Conservation (phyloP, 2,797 vertebrate species). For the Malacoraja senta region DNA sequence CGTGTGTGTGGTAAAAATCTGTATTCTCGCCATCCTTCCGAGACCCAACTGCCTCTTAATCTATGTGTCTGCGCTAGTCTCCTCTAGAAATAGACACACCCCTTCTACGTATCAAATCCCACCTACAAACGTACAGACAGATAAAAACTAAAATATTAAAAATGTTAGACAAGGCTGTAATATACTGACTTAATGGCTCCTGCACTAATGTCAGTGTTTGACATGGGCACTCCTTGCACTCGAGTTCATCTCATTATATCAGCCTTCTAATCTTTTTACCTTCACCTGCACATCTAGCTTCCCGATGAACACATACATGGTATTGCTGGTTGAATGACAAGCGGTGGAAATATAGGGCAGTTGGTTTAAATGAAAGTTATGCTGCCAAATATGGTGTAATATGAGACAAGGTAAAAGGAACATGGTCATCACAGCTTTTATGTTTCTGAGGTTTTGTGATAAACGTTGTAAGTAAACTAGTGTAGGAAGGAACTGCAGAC, state of each 20-base stretch:
- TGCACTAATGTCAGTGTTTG: too few relatives aligned
- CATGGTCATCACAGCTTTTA: neutral
- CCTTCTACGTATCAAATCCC: too few relatives aligned
- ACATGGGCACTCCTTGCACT: neutral
- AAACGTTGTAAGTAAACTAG: neutral
- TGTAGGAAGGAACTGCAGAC: too few relatives aligned
- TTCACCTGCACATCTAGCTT: neutral
- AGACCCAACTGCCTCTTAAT: too few relatives aligned
- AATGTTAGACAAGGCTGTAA: too few relatives aligned
- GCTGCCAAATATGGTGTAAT: constrained; percentile 1
- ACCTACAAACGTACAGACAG: too few relatives aligned
- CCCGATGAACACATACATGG: neutral
- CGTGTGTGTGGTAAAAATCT: too few relatives aligned
- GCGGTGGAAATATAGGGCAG: neutral
- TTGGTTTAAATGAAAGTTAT: neutral
- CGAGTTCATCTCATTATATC: neutral
- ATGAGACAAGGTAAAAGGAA: neutral
- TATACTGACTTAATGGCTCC: too few relatives aligned
- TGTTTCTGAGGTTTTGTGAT: neutral
- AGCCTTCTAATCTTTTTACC: neutral
- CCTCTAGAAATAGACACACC: too few relatives aligned
- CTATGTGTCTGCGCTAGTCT: too few relatives aligned
- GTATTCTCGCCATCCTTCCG: too few relatives aligned
- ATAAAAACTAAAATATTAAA: too few relatives aligned
- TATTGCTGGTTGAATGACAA: neutral